Evolutionary conservation across 2,113 vertebrate genomes (phyloP), one percentile per base, ranked within the genome.

Genomic region (Equus quagga): DNA sequence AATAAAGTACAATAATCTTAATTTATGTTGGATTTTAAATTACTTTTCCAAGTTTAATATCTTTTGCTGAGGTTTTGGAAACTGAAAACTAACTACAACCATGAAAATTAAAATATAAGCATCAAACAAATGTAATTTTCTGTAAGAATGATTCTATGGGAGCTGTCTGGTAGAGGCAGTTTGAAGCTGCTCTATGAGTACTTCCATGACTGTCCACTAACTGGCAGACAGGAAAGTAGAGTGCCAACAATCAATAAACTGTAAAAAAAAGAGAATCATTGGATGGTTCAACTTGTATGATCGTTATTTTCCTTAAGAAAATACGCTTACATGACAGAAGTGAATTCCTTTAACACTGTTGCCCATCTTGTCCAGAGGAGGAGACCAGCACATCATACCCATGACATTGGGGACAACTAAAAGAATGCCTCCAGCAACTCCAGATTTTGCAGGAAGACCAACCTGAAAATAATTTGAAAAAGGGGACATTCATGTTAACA

Each of bases 381-480:
- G 99, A 88, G 99, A 99, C 99, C 99, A 99, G 96, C 99, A 99
- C 99, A 99, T 99, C 99, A 99, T 99, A 86, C 99, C 99, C 99
- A 99, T 99, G 97, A 99, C 99, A 79, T 99, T 99, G 17, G 99
- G 99, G 72, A 99, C 99, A 23, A 99, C 99, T 98, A 99, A 98
- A 98, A 99, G 99, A 95, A 99, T 99, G 10, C 99, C 99, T 1
- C 99, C 99, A 4, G 99, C 99, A 87, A 99, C 99, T 11, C 99
- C 99, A 0, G 99, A 99, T 97, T 99, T 99, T 28, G 99, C 99
- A 49, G 99, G 99, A 93, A 99, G 99, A 44, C 99, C 99, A 92
- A 99, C 99, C 99, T 99, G 96, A 8, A 92, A 97, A 92, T 96
- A 81, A 98, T 93, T 60, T 28, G 56, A 56, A 94, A n/a, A 97